These are phyloP conservation scores for Heliangelus exortis DNA, from an alignment of 2,797 vertebrate genomes.

Conservation along the genomic window DNA sequence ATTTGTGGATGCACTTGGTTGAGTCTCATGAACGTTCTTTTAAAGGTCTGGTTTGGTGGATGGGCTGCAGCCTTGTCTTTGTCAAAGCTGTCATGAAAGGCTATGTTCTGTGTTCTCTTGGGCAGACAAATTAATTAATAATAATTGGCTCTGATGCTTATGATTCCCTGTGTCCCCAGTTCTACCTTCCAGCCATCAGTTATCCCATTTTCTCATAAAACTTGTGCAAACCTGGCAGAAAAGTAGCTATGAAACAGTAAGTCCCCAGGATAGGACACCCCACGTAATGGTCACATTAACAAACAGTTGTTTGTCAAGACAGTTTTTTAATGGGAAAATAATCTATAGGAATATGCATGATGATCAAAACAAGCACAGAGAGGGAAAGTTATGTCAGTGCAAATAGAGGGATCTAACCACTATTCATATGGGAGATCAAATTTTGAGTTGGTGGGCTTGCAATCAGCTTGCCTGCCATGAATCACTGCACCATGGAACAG, in stretches of 20 bases:
- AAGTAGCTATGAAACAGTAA: not conserved
- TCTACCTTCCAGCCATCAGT: not conserved
- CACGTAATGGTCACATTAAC: not conserved
- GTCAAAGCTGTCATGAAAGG: not conserved
- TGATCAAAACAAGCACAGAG: not conserved
- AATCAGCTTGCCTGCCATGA: not conserved
- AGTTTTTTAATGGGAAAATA: not conserved
- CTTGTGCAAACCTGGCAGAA: not conserved
- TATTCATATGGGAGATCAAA: not conserved
- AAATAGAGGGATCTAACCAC: not conserved
- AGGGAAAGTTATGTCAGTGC: not conserved
- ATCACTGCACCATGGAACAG: not conserved
- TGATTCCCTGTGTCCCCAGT: not conserved
- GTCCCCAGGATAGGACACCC: not conserved
- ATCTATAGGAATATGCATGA: not conserved
- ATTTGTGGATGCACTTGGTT: not conserved
- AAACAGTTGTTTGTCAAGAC: not conserved
- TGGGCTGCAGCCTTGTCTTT: not conserved
- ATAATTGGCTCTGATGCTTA: not conserved
- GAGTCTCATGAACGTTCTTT: not conserved
- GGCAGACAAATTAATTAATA: not conserved
- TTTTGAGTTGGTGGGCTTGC: not conserved
- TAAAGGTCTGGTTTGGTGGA: not conserved
- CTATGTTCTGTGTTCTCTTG: not conserved
- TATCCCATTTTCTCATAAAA: not conserved